phyloP scores from a whole-genome alignment of 2,888 invertebrate species.

The Drosophila colorata region DNA sequence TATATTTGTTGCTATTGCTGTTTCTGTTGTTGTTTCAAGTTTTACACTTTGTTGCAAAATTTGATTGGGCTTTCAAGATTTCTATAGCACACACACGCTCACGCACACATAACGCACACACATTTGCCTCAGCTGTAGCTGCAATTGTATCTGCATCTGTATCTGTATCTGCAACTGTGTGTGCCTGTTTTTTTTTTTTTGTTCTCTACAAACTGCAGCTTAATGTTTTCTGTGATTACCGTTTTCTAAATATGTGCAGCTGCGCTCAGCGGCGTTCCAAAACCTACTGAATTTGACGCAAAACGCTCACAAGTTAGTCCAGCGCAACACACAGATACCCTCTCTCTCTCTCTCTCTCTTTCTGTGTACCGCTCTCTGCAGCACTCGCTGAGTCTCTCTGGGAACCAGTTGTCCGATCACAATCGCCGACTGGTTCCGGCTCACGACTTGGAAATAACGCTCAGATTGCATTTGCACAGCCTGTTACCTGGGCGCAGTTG shows the following conservation, averaged over 20 bases:
- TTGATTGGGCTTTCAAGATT: constrained; percentile 47
- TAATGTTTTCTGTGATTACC: constrained; percentile 53
- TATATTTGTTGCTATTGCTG: constrained; percentile 13
- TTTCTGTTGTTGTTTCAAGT: constrained; percentile 25
- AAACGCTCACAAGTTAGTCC: constrained; percentile 25
- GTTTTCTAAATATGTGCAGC: constrained; percentile 66
- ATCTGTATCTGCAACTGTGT: constrained; percentile 30
- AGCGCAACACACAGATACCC: constrained; percentile 21
- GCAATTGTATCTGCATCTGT: constrained; percentile 46
- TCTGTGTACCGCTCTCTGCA: constrained; percentile 1
- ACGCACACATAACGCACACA: constrained; percentile 10
- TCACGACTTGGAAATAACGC: constrained; percentile 55
- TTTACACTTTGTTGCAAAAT: constrained; percentile 54
- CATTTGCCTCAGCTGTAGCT: constrained; percentile 53
- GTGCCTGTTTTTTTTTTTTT: constrained; percentile 24
- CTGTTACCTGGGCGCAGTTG: constrained; percentile 55
- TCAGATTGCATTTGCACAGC: constrained; percentile 68
- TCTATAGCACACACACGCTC: constrained; percentile 32
- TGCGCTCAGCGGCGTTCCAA: constrained; percentile 82
- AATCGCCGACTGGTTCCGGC: constrained; percentile 65
- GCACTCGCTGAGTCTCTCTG: constrained; percentile 19
- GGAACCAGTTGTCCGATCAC: constrained; percentile 61
- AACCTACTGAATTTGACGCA: constrained; percentile 71
- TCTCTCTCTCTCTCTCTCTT: constrained; percentile 7
- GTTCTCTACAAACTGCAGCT: constrained; percentile 34